Base-by-base conservation (phyloP, 2,888 invertebrate species). In the Pherbina coryleti region DNA sequence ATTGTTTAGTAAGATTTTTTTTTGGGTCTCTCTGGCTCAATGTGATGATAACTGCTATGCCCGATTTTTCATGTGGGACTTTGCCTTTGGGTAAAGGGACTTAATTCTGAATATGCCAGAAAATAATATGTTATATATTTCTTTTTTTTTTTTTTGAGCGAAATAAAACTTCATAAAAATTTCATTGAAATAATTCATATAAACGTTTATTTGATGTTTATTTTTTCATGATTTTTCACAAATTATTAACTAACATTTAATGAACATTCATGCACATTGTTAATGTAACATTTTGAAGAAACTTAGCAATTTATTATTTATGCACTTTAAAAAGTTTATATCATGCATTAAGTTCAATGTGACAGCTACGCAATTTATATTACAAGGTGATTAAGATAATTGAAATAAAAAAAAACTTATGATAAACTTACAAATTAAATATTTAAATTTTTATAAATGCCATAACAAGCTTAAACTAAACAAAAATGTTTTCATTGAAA, bases 91-190 rank as follows among this genome's bases (percentile, higher is more conserved):
- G 78, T 19, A 76, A 81, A 82, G 84, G 86, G 86, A 86, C 86
- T 82, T 86, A 86, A 86, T 86, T 79, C 86, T 85, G 86, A 86
- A 78, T 75, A 31, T 82, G 77, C 80, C 79, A 34, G 49, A 51
- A 14, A 34, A 9, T 3, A 31, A 3, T n/a, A 37, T 67, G 49
- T 67, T n/a, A 19, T 67, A n/a, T n/a, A n/a, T n/a, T n/a, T n/a
- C 19, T 67, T 37, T 14, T 60, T 60, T 14, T 25, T 62, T 44
- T 44, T 44, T 44, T 44, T 3, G 7, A 44, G 14, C 11, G 14
- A 44, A 44, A 44, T 14, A 44, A 44, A 44, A 44, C 44, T 44
- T 11, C 44, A 44, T 3, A 2, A 11, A 11, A 44, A 14, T 44
- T 44, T 44, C 44, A 44, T 44, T 44, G 14, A 44, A 44, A 44